Evolutionary conservation across 1,140 invertebrate genomes (phyloP).

Genomic region (Bombus waltoni): DNA sequence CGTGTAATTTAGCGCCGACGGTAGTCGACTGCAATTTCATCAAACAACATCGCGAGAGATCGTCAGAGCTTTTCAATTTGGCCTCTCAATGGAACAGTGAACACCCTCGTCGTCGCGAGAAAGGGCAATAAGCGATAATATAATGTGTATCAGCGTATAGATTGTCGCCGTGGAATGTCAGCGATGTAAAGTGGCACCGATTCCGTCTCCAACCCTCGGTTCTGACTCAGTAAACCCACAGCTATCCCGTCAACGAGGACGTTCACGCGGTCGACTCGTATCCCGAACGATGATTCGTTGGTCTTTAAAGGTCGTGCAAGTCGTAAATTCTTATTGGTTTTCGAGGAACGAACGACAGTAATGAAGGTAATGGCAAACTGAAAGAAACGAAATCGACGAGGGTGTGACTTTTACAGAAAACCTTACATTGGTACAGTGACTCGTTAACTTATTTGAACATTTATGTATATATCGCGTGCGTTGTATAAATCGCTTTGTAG

Average conservation of each 20-base stretch:
- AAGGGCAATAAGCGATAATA: slow-evolving; percentile 69
- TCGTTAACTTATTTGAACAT: not conserved
- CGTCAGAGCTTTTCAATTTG: slow-evolving; percentile 23
- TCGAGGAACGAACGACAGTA: not conserved
- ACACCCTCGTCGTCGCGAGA: slow-evolving; percentile 41
- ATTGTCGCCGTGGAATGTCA: slow-evolving; percentile 67
- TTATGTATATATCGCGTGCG: not conserved
- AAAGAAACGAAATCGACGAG: not conserved
- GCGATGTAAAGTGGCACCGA: slow-evolving; percentile 59
- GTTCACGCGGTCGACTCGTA: slow-evolving; percentile 23
- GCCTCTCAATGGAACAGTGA: slow-evolving; percentile 45
- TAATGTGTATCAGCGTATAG: slow-evolving; percentile 57
- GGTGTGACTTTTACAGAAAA: not conserved
- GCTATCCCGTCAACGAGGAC: slow-evolving; percentile 49
- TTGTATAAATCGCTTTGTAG: not conserved
- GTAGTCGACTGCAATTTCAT: slow-evolving; percentile 23
- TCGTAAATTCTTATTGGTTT: slow-evolving; percentile 66
- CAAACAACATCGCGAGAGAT: slow-evolving; percentile 21
- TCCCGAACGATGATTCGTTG: slow-evolving; percentile 27
- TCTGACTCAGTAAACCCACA: slow-evolving; percentile 40
- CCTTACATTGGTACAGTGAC: no score
- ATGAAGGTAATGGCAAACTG: not conserved
- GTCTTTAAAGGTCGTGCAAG: slow-evolving; percentile 63
- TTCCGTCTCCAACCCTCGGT: slow-evolving; percentile 33
- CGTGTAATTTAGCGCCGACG: slow-evolving; percentile 11